A percentile compares a stretch with the other conserved stretches of the same genome.
Conservation (phyloP, 2,888 invertebrate genomes). For the Leptopterna dolabrata region DNA sequence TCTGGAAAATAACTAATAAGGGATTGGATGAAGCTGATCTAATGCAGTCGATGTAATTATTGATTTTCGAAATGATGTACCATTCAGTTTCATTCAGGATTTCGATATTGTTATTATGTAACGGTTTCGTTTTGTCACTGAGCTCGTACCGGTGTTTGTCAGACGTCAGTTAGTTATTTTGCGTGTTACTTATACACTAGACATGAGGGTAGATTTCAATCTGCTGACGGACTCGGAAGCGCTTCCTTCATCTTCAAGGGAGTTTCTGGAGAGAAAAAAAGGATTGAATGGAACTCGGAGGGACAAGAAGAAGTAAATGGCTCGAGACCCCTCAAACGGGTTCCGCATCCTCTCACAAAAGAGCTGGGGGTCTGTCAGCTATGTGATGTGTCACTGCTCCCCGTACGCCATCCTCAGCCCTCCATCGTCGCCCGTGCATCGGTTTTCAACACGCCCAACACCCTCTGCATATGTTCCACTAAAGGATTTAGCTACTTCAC, state of each 20-base stretch:
- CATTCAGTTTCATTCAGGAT: too few relatives aligned
- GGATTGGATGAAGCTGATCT: too few relatives aligned
- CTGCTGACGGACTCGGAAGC: slow-evolving; percentile 27
- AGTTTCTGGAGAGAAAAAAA: neutral
- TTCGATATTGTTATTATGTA: neutral
- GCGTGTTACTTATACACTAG: neutral
- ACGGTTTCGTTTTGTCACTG: neutral
- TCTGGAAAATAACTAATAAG: too few relatives aligned
- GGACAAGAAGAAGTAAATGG: slow-evolving; percentile 8
- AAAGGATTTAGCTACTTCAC: neutral
- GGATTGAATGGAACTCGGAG: neutral
- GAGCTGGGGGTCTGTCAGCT: neutral
- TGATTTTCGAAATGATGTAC: too few relatives aligned
- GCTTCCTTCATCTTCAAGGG: neutral
- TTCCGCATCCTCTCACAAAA: slow-evolving; percentile 5
- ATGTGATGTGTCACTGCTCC: slow-evolving; percentile 38
- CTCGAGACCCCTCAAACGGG: slow-evolving; percentile 33
- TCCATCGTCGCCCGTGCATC: neutral
- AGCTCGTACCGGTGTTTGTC: neutral
- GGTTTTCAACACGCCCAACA: neutral
- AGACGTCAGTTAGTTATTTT: neutral
- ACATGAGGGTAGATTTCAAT: slow-evolving; percentile 24
- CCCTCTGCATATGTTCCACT: neutral
- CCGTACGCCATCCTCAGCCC: neutral
- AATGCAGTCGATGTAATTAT: too few relatives aligned